Evolutionary conservation across 92 coral and sea anemone genomes (phyloP).

Genomic region (Pocillopora grandis): DNA sequence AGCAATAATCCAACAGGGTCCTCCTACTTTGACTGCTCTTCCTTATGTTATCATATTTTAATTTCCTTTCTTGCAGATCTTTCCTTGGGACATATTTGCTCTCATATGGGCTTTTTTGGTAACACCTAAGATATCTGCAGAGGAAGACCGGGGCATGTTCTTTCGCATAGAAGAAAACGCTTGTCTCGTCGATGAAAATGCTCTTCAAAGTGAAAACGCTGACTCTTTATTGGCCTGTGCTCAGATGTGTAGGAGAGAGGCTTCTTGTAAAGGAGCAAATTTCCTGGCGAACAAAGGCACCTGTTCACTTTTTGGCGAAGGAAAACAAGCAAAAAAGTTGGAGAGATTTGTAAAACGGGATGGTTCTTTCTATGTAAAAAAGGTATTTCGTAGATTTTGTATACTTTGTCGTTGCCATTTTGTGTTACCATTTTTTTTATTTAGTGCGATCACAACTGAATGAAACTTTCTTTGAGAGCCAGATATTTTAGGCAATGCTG

Average conservation of each 20-base stretch:
- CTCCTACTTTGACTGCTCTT: too few relatives aligned
- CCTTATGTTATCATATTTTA: too few relatives aligned
- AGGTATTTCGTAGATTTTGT: neutral
- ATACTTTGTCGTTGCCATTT: too few relatives aligned
- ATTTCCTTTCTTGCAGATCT: neutral
- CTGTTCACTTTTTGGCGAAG: neutral
- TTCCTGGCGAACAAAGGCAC: neutral
- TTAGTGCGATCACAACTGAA: neutral
- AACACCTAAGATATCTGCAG: neutral
- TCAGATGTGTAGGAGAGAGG: neutral
- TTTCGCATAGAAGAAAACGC: slow-evolving; percentile 12
- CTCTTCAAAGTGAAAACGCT: slow-evolving; percentile 15
- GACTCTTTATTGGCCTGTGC: slow-evolving; percentile 7
- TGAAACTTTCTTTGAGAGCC: neutral
- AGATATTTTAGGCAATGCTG: too few relatives aligned
- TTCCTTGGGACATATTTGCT: neutral
- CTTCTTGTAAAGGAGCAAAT: slow-evolving; percentile 5
- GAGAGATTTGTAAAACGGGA: neutral
- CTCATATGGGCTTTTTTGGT: neutral
- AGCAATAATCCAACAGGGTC: too few relatives aligned
- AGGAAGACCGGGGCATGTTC: neutral
- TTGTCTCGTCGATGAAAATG: neutral
- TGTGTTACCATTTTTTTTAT: neutral
- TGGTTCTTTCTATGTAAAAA: slow-evolving; percentile 8
- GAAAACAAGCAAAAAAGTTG: neutral